These are phyloP conservation scores for Capromys pilorides DNA, from an alignment of 2,797 vertebrate genomes.

Conservation along the genomic window DNA sequence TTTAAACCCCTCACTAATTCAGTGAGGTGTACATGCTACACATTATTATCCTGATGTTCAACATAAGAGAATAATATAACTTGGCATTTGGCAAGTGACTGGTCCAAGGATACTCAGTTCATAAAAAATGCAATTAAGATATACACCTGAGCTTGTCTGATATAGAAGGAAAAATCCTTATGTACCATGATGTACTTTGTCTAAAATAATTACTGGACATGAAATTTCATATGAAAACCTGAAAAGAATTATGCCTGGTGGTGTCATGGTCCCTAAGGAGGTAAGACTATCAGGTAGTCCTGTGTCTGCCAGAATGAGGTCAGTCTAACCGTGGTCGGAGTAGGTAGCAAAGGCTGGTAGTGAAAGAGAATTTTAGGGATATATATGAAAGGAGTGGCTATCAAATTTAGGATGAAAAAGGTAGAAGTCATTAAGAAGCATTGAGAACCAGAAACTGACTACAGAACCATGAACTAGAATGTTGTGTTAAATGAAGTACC, in stretches of 20 bases:
- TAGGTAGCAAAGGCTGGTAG: not conserved
- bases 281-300: not conserved
- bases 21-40: not conserved
- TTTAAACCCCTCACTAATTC: not conserved
- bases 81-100: not conserved
- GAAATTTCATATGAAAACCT: not conserved
- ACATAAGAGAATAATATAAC: not conserved
- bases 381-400: not conserved
- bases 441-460: not conserved
- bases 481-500: not conserved
- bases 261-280: not conserved
- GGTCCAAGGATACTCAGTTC: not conserved
- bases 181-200: not conserved
- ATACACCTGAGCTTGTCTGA: not conserved
- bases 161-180: not conserved
- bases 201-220: not conserved
- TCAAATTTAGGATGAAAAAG: fast-evolving
- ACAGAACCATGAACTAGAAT: not conserved
- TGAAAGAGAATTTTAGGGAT: not conserved
- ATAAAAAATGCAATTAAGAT: not conserved
- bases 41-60: not conserved
- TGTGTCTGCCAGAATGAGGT: not conserved
- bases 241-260: not conserved
- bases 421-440: not conserved
- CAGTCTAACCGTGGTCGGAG: not conserved